Evolutionary conservation across 2,888 invertebrate species (phyloP).

Genomic region (Alviniconcha strummeri): DNA sequence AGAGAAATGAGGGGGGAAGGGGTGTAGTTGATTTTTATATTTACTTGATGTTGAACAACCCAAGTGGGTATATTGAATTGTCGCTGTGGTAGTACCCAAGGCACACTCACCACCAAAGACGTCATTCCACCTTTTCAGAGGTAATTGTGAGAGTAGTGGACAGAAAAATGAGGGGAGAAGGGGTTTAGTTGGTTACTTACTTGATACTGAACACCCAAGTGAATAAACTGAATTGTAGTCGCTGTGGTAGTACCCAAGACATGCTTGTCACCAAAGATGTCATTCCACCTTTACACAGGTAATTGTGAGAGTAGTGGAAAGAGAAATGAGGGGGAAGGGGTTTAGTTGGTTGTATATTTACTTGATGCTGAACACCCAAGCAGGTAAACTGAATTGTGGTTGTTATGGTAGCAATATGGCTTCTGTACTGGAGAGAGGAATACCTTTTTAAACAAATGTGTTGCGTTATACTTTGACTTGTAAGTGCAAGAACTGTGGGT

Average conservation of each 20-base stretch:
- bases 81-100: too few species aligned
- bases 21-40: too few species aligned
- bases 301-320: conserved; percentile 41
- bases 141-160: conserved; percentile 74
- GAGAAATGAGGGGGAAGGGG: background rate
- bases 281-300: conserved; percentile 96
- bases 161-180: background rate
- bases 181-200: background rate
- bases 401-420: conserved; percentile 75
- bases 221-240: background rate
- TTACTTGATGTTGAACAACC: background rate
- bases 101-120: conserved; percentile 92
- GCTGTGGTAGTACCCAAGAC: conserved; percentile 81
- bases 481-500: too few species aligned
- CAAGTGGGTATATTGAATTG: background rate
- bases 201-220: background rate
- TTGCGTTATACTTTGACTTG: too few species aligned
- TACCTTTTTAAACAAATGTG: too few species aligned
- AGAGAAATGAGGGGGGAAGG: background rate
- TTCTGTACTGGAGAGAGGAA: too few species aligned
- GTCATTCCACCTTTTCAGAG: conserved; percentile 96
- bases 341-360: too few species aligned
- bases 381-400: too few species aligned
- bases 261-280: conserved; percentile 94
- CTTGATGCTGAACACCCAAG: too few species aligned